phyloP scores from a whole-genome alignment of 2,888 invertebrate species.

The Hypolimnas misippus region DNA sequence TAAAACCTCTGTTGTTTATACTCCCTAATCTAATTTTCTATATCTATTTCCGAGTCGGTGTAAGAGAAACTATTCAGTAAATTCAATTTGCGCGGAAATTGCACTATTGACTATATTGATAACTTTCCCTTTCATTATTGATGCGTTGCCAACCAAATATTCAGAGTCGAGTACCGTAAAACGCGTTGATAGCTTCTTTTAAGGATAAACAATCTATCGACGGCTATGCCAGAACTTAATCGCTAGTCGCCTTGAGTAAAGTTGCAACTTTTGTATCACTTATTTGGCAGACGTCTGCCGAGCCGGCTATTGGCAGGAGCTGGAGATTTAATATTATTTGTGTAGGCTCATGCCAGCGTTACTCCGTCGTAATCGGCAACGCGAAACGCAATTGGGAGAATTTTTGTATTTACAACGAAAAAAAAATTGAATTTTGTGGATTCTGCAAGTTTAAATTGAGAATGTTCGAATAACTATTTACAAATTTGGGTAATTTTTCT shows the following conservation, averaged over 20 bases:
- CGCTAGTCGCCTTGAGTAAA: slow-evolving; percentile 28
- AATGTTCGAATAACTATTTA: too few relatives aligned
- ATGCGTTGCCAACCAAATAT: slow-evolving; percentile 24
- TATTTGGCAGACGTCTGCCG: slow-evolving; percentile 55
- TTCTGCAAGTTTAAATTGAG: background rate
- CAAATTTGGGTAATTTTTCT: too few relatives aligned
- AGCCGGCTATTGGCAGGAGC: slow-evolving; percentile 73
- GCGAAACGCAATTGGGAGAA: slow-evolving; percentile 63
- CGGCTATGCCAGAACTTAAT: slow-evolving; percentile 27
- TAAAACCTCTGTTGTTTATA: background rate
- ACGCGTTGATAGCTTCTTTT: slow-evolving; percentile 23
- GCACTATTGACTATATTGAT: slow-evolving; percentile 15
- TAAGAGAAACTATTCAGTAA: background rate
- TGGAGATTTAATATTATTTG: slow-evolving; percentile 82
- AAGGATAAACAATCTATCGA: slow-evolving; percentile 30
- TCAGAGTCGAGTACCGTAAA: slow-evolving; percentile 22
- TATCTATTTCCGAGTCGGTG: background rate
- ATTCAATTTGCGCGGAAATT: slow-evolving; percentile 17
- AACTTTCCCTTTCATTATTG: slow-evolving; percentile 29
- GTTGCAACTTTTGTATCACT: slow-evolving; percentile 32
- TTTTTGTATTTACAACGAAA: slow-evolving; percentile 44
- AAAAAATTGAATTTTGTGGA: background rate
- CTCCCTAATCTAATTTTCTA: background rate
- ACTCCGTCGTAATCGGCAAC: slow-evolving; percentile 59
- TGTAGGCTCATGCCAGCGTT: slow-evolving; percentile 71